These are phyloP conservation scores for Ammodytes marinus DNA, from an alignment of 2,113 vertebrate genomes.

Conservation along the genomic window DNA sequence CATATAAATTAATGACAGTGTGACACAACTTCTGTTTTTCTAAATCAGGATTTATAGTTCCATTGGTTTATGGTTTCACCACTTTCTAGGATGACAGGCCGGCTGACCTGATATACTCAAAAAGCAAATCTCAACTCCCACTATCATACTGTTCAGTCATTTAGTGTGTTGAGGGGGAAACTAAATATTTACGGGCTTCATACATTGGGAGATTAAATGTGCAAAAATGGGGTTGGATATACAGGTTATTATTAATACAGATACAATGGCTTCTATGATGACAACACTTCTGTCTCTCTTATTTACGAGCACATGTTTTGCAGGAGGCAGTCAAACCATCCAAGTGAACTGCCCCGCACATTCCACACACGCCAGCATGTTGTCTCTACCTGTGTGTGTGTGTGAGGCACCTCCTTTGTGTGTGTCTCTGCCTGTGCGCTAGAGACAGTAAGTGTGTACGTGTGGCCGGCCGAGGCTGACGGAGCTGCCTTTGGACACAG, in stretches of 20 bases:
- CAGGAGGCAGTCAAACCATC: conserved; percentile 29
- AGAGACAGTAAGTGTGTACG: conserved; percentile 40
- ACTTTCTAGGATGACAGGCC: not conserved
- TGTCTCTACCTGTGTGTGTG: conserved; percentile 53
- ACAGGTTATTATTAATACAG: not conserved
- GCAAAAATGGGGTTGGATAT: not conserved
- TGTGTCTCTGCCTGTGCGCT: conserved; percentile 30
- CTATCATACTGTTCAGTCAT: conserved; percentile 1
- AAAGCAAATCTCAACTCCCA: not conserved
- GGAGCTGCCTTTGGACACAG: conserved; percentile 50
- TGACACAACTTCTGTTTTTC: conserved; percentile 25
- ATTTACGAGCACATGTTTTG: conserved; percentile 14
- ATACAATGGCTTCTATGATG: not conserved
- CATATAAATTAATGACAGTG: not conserved
- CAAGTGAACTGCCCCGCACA: conserved; percentile 30
- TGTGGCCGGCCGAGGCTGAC: conserved; percentile 15
- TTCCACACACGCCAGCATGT: conserved; percentile 56
- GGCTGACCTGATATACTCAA: conserved; percentile 28
- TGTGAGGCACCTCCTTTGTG: conserved; percentile 27
- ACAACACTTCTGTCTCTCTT: not conserved
- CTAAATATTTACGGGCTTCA: not conserved
- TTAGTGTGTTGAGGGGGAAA: not conserved
- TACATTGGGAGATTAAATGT: conserved; percentile 2
- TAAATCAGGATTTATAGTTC: conserved; percentile 26
- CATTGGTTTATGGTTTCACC: not conserved